Base-by-base conservation (phyloP, 2,888 invertebrate genomes). In the Chalcis sispes region DNA sequence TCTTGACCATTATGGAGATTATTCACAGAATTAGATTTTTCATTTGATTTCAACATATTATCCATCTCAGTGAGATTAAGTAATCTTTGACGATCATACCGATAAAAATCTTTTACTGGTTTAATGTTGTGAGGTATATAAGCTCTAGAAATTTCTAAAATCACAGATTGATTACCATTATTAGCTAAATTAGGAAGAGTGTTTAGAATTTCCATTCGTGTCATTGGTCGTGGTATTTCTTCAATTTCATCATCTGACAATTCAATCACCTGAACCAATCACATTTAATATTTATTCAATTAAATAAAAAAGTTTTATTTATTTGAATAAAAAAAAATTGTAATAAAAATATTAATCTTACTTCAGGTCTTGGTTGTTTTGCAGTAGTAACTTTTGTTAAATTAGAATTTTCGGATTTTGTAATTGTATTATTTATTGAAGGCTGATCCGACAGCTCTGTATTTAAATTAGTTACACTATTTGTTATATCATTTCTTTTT, bases 161-260 rank as follows among this genome's bases (percentile, higher is more conserved):
- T 80, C 2, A 84, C 42, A 20, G 76, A 77, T 0, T 80, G 77
- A 2, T 77, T 70, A 5, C 79, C 73, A 2, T 69, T 72, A 15
- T 83, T 83, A 8, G 85, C 85, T 8, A 87, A 80, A 74, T 89
- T 86, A 29, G 88, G 88, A 54, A 89, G 75, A n/a, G 83, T 80
- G 77, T 88, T 85, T 23, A 89, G 79, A 75, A 89, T 83, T 59
- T 88, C 87, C 83, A 84, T 83, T 69, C 85, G 81, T 2, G 87
- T 82, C 82, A 86, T 79, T 2, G 82, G 82, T 2, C 78, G 79
- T 1, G 84, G 85, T 29, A 86, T 82, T 78, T 86, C 86, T 76
- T 89, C 85, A 59, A 87, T 82, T 54, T 88, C 88, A 48, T 88
- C 88, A 40, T 88, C 88, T 0, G 88, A 88, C 27, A 88, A 80